A percentile compares a stretch with the other conserved stretches of the same genome.
Conservation (phyloP, 2,113 vertebrate species). For the Cyprinus carpio region DNA sequence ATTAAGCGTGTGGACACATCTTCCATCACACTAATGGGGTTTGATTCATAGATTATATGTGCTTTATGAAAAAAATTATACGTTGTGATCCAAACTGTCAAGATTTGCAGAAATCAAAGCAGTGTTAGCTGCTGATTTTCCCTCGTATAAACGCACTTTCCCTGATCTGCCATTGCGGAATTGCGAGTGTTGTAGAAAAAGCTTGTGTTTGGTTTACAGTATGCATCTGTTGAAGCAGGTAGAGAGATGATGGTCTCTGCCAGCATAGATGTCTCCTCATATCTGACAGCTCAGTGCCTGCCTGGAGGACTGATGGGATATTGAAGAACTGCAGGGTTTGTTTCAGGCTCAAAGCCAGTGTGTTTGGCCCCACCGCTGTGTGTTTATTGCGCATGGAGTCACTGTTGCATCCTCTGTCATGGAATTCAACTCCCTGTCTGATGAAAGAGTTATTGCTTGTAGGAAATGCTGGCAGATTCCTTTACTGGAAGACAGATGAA, state of each 20-base stretch:
- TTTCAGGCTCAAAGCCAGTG: conserved; percentile 26
- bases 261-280: not conserved
- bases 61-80: not conserved
- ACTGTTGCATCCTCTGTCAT: not conserved
- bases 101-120: not conserved
- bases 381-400: not conserved
- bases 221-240: conserved; percentile 43
- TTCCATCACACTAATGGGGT: too few relatives aligned
- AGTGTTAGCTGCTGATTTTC: not conserved
- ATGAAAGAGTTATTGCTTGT: conserved; percentile 20
- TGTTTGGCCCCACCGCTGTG: not conserved
- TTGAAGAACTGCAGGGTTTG: conserved; percentile 1
- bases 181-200: conserved; percentile 16
- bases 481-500: conserved; percentile 18
- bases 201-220: conserved; percentile 47
- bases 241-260: conserved; percentile 23
- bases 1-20: too few relatives aligned
- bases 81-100: not conserved
- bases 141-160: not conserved
- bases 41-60: too few relatives aligned
- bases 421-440: not conserved
- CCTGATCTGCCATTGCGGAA: not conserved
- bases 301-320: not conserved
- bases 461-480: conserved; percentile 39
- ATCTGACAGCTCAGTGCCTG: conserved; percentile 27